Conservation (phyloP, 2,113 vertebrate genomes). For the Gallinago media region DNA sequence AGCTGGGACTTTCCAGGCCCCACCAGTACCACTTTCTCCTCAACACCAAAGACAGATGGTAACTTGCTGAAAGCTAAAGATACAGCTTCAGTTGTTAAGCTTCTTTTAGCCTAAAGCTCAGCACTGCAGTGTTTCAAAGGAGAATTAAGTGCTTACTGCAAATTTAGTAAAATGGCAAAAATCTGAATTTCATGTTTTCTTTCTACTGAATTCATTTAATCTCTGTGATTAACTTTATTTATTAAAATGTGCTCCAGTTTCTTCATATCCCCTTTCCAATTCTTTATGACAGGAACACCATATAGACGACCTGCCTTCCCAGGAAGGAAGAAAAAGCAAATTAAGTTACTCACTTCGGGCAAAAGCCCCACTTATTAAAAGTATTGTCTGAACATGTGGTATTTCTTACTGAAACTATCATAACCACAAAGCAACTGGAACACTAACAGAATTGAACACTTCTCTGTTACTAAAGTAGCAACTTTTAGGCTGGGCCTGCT, state of each 20-base stretch:
- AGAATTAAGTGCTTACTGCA: background rate
- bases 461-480: background rate
- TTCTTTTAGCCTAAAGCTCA: background rate
- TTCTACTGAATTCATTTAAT: background rate
- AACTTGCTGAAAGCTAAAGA: background rate
- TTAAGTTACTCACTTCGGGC: background rate
- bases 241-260: background rate
- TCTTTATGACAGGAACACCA: background rate
- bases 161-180: background rate
- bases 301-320: background rate
- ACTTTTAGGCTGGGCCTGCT: background rate
- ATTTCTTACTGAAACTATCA: background rate
- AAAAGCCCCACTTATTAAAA: background rate
- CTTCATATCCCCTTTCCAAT: background rate
- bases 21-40: background rate
- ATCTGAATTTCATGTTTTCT: background rate
- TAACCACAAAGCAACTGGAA: background rate
- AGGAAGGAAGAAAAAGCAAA: background rate
- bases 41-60: background rate
- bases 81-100: background rate
- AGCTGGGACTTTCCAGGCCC: background rate
- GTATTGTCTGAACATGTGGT: background rate
- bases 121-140: background rate
- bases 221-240: background rate
- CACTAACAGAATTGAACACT: background rate